phyloP scores from a whole-genome alignment of 2,113 vertebrate species.

The Strigops habroptila region DNA sequence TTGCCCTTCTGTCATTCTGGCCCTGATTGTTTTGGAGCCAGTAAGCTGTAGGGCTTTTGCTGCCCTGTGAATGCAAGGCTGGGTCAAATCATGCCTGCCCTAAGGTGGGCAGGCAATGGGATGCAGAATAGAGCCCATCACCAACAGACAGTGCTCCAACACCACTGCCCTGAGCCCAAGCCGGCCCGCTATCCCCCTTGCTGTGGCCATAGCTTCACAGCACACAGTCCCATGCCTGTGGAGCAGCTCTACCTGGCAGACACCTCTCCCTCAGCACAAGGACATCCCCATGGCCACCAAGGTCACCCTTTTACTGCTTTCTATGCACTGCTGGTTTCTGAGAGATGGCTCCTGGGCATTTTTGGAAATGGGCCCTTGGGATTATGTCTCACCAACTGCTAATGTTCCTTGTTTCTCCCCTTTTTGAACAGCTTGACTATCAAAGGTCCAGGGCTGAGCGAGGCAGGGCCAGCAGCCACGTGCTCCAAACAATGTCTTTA shows the following conservation, averaged over 20 bases:
- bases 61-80: neutral
- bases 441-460: neutral
- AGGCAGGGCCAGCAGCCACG: neutral
- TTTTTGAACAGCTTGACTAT: neutral
- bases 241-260: neutral
- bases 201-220: neutral
- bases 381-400: neutral
- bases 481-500: neutral
- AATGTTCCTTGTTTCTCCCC: neutral
- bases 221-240: rapidly evolving
- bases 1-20: neutral
- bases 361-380: neutral
- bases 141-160: neutral
- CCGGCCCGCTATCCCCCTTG: neutral
- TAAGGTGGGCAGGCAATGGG: neutral
- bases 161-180: neutral
- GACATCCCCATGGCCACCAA: neutral
- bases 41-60: neutral
- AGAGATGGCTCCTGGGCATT: neutral
- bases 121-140: neutral
- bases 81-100: neutral
- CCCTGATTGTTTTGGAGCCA: neutral
- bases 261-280: neutral
- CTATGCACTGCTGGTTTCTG: neutral
- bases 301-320: neutral